A percentile compares a stretch with the other conserved stretches of the same genome.
Conservation (phyloP, 2,888 invertebrate genomes). For the Agrenia bidenticulata region DNA sequence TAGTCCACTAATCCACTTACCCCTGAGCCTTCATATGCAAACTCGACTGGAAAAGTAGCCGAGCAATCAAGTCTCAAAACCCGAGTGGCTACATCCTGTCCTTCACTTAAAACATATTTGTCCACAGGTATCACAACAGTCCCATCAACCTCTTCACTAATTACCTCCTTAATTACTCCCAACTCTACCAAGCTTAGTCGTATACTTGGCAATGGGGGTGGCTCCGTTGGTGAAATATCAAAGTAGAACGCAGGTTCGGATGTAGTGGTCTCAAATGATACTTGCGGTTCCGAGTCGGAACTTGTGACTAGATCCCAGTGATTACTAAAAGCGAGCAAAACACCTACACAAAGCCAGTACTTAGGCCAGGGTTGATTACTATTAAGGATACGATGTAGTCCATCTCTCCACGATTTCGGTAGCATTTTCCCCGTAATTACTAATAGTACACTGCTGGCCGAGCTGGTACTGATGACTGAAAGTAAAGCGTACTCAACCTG, state of each 20-base stretch:
- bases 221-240: too few species aligned
- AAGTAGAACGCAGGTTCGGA: too few species aligned
- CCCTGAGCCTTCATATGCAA: conserved; percentile 40
- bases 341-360: too few species aligned
- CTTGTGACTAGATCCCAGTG: too few species aligned
- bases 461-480: conserved; percentile 6
- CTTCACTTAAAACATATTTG: conserved; percentile 6
- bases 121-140: conserved; percentile 13
- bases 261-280: too few species aligned
- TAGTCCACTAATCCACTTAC: conserved; percentile 23
- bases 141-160: not conserved
- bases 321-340: too few species aligned
- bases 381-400: too few species aligned
- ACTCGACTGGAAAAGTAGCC: conserved; percentile 38
- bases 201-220: not conserved
- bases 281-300: too few species aligned
- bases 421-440: too few species aligned
- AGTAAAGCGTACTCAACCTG: conserved; percentile 21
- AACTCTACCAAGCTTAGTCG: conserved; percentile 8
- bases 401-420: too few species aligned
- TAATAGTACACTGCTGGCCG: too few species aligned
- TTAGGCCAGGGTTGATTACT: too few species aligned
- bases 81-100: conserved; percentile 16
- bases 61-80: conserved; percentile 32
- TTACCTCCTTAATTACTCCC: conserved; percentile 2